Conservation (phyloP, 2,888 invertebrate species). For the Stegophylla sp. region DNA sequence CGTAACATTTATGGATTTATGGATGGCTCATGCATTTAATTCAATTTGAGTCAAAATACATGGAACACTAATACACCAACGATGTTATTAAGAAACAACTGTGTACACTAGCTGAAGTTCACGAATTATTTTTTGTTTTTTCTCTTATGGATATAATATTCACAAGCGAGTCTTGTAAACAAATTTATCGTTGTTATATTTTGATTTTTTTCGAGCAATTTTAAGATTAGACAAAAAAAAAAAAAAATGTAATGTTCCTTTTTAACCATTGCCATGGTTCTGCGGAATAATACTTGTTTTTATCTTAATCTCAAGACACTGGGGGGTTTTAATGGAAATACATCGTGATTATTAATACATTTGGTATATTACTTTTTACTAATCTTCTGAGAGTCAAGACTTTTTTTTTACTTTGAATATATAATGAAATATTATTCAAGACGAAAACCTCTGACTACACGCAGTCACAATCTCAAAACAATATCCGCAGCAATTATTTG, state of each 20-base stretch:
- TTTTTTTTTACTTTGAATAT: neutral
- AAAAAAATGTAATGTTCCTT: no score
- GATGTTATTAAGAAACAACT: neutral
- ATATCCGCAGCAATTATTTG: no score
- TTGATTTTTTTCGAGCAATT: constrained; percentile 13
- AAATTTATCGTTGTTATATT: constrained; percentile 3
- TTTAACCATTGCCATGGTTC: no score
- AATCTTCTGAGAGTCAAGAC: neutral
- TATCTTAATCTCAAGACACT: neutral
- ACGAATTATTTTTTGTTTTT: neutral
- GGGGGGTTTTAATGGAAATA: constrained; percentile 8
- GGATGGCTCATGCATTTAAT: neutral
- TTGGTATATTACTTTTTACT: neutral
- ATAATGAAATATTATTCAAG: neutral
- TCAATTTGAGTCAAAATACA: neutral
- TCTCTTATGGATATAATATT: neutral
- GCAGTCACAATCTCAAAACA: no score
- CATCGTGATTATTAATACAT: neutral
- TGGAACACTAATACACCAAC: neutral
- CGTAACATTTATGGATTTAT: neutral
- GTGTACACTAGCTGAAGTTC: neutral
- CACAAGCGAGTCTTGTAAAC: neutral
- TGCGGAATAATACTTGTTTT: constrained; percentile 5
- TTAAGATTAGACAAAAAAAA: constrained; percentile 6
- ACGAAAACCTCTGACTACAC: no score